Conservation (phyloP, 1,140 invertebrate species). For the Apis dorsata region DNA sequence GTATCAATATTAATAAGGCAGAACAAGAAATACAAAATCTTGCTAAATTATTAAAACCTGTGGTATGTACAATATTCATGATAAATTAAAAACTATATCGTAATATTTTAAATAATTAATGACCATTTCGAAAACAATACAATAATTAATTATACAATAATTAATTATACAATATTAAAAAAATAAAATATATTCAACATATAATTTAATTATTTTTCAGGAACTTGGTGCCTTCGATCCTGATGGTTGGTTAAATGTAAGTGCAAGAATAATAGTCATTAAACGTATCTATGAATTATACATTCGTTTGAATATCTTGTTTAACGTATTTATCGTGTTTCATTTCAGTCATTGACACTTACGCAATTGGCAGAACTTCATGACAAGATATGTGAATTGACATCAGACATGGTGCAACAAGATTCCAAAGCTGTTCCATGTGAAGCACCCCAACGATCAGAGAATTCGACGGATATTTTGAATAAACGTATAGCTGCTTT, state of each 20-base stretch:
- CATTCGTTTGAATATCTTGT: too few species aligned
- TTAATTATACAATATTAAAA: too few species aligned
- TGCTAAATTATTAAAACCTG: not conserved
- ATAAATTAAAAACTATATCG: not conserved
- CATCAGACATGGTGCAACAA: constrained; percentile 64
- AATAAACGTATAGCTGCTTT: constrained; percentile 70
- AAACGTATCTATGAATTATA: not conserved
- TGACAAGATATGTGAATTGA: constrained; percentile 70
- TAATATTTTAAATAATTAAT: too few species aligned
- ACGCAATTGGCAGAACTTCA: constrained; percentile 73
- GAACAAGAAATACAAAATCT: constrained; percentile 66
- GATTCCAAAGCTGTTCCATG: constrained; percentile 41
- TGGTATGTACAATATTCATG: not conserved
- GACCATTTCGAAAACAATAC: not conserved
- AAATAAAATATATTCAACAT: too few species aligned
- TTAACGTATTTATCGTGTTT: not conserved
- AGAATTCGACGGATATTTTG: constrained; percentile 50
- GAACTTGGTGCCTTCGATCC: constrained; percentile 54
- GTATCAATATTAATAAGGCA: constrained; percentile 61
- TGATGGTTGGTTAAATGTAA: constrained; percentile 71
- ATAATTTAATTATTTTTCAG: not conserved
- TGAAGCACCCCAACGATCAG: not conserved
- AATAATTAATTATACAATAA: too few species aligned
- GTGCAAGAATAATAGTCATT: constrained; percentile 9
- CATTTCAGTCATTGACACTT: constrained; percentile 67